A percentile compares a stretch with the other conserved stretches of the same genome.
phyloP scores from a whole-genome alignment of 2,797 vertebrate species.

The Malacoctenus gilli region DNA sequence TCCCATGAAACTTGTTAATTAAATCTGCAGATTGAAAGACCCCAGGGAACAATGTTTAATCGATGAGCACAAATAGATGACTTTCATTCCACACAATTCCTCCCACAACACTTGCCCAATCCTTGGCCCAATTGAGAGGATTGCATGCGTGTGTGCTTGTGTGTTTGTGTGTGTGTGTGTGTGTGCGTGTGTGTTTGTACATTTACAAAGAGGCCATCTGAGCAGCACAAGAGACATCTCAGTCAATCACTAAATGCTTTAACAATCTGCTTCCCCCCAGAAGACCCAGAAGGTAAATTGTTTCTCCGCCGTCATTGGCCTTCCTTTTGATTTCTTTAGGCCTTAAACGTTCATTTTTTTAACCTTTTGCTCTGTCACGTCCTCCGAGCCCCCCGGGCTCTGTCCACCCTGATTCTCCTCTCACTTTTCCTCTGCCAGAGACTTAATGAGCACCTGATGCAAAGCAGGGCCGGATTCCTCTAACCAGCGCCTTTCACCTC shows the following conservation, averaged over 20 bases:
- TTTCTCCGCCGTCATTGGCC: not conserved
- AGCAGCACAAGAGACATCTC: slow-evolving; percentile 31
- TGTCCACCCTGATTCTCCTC: not conserved
- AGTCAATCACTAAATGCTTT: slow-evolving; percentile 32
- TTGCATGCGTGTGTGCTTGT: not conserved
- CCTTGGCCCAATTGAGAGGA: slow-evolving; percentile 25
- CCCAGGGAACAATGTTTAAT: slow-evolving; percentile 67
- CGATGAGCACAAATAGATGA: slow-evolving; percentile 72
- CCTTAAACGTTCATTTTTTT: not conserved
- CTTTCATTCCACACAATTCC: slow-evolving; percentile 59
- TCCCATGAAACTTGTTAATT: slow-evolving; percentile 71
- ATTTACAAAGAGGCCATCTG: slow-evolving; percentile 33
- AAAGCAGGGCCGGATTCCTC: slow-evolving; percentile 21
- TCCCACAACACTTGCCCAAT: slow-evolving; percentile 29
- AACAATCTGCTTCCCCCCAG: slow-evolving; percentile 13
- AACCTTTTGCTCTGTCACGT: not conserved
- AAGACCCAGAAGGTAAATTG: slow-evolving; percentile 18
- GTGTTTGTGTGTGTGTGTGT: not conserved
- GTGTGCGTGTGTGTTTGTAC: slow-evolving; percentile 13
- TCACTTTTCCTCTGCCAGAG: not conserved
- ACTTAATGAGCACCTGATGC: slow-evolving; percentile 37
- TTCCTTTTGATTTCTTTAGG: slow-evolving; percentile 4
- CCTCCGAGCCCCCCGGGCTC: slow-evolving; percentile 9
- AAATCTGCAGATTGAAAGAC: slow-evolving; percentile 69
- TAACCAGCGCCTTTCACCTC: slow-evolving; percentile 36